Conservation (phyloP, 2,113 vertebrate genomes). For the Ahaetulla prasina region DNA sequence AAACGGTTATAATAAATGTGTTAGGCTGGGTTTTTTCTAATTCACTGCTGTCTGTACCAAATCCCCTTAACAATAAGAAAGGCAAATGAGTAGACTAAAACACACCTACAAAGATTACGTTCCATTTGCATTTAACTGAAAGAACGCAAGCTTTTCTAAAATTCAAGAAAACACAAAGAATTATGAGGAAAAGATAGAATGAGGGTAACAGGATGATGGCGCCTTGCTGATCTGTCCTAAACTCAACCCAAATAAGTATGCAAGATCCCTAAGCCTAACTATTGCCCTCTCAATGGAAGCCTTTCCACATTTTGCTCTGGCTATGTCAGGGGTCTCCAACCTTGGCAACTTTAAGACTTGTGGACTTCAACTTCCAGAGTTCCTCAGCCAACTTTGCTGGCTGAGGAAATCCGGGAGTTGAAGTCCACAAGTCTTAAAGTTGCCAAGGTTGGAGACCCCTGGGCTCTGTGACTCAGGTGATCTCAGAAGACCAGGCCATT, state of each 20-base stretch:
- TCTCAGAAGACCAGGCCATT: background rate
- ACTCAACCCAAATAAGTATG: background rate
- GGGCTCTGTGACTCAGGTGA: background rate
- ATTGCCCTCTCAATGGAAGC: too few relatives aligned
- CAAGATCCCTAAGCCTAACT: background rate
- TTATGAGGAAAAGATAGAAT: background rate
- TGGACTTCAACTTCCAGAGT: too few relatives aligned
- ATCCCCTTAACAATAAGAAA: background rate
- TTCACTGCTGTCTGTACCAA: background rate
- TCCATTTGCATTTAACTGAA: background rate
- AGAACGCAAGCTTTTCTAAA: background rate
- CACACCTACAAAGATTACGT: background rate
- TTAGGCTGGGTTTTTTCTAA: background rate
- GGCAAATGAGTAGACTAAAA: background rate
- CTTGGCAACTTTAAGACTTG: too few relatives aligned
- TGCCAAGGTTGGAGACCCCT: too few relatives aligned
- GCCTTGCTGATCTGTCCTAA: background rate
- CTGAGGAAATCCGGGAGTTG: too few relatives aligned
- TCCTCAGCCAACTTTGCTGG: too few relatives aligned
- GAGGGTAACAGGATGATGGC: background rate
- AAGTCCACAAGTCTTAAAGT: too few relatives aligned
- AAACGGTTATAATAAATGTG: background rate
- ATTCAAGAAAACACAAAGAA: background rate
- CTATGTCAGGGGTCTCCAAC: too few relatives aligned
- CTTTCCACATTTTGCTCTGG: background rate